Evolutionary conservation across 2,797 vertebrate species (phyloP).

Genomic region (Pangasius mekongensis): DNA sequence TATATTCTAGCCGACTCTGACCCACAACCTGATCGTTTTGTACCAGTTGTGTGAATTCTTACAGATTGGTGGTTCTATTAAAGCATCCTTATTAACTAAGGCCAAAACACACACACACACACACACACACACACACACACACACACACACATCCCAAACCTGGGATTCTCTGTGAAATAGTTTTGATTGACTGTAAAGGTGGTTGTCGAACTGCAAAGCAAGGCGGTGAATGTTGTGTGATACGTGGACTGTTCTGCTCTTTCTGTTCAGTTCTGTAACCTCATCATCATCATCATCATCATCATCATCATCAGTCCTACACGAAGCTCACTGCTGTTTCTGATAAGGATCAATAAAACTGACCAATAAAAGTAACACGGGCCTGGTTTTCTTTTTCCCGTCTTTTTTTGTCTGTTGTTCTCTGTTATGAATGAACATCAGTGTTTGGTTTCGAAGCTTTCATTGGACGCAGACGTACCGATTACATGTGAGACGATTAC

Average conservation of each 20-base stretch:
- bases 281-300: neutral
- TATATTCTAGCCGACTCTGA: neutral
- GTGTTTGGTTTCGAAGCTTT: neutral
- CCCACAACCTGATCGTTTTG: neutral
- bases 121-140: neutral
- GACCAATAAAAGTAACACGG: neutral
- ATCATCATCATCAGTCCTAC: neutral
- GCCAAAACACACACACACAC: neutral
- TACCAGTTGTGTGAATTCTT: neutral
- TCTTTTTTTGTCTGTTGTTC: neutral
- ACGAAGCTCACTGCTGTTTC: conserved; percentile 11
- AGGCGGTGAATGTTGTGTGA: neutral
- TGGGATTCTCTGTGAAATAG: neutral
- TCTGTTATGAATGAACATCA: neutral
- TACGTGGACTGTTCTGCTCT: neutral
- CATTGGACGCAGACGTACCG: neutral
- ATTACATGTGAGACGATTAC: neutral
- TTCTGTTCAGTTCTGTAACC: conserved; percentile 8
- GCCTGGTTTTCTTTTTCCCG: neutral
- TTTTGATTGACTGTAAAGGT: neutral
- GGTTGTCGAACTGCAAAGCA: neutral
- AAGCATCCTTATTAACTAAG: neutral
- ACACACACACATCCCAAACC: neutral
- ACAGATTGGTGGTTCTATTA: neutral
- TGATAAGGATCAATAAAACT: conserved; percentile 38